Evolutionary conservation across 2,888 invertebrate genomes (phyloP).

Genomic region (Pelosia muscerda): DNA sequence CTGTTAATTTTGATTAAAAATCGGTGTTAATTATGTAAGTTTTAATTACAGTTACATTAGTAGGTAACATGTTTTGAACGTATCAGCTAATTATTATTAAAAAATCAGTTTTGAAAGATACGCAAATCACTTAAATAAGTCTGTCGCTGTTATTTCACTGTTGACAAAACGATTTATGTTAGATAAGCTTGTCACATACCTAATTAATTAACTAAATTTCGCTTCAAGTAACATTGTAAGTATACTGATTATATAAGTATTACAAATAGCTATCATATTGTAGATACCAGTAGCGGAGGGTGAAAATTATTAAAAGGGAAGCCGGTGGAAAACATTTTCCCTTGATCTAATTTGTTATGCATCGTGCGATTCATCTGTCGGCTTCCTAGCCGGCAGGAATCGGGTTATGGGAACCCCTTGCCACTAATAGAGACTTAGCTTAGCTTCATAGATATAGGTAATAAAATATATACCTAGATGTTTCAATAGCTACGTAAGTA

Average conservation of each 20-base stretch:
- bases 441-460: neutral
- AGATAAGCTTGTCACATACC: neutral
- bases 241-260: neutral
- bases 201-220: neutral
- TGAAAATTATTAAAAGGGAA: too few relatives aligned
- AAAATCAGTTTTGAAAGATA: slow-evolving; percentile 6
- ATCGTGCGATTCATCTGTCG: too few relatives aligned
- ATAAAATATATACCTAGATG: neutral
- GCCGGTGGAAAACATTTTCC: too few relatives aligned
- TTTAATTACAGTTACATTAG: neutral
- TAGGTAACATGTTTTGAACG: neutral
- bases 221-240: neutral
- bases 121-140: neutral
- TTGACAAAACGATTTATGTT: neutral
- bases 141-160: neutral
- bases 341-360: too few relatives aligned
- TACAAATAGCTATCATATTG: neutral
- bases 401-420: too few relatives aligned
- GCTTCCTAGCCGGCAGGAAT: too few relatives aligned
- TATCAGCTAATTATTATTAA: slow-evolving; percentile 9
- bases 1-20: neutral
- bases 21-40: neutral
- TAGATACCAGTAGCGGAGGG: too few relatives aligned
- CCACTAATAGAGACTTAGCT: too few relatives aligned
- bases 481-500: neutral